Percentiles rank a stretch among this genome's conserved stretches.
Evolutionary conservation across 2,888 invertebrate species (phyloP).

Genomic region (Maniola hyperantus): DNA sequence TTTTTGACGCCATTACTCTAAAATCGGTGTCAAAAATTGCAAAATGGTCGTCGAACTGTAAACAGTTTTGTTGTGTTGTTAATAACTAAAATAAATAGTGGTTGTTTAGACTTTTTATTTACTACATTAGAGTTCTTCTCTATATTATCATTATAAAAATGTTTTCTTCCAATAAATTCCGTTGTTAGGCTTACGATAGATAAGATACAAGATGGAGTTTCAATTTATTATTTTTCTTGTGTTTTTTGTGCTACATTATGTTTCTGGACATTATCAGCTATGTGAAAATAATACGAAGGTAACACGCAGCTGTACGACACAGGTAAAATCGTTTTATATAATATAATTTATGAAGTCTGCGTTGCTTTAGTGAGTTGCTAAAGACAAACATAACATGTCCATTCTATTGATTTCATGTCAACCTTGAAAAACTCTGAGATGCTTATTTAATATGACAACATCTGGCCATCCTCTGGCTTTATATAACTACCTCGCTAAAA

Average conservation of each 20-base stretch:
- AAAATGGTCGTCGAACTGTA: conserved; percentile 32
- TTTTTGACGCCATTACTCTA: no score
- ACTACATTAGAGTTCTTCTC: conserved; percentile 21
- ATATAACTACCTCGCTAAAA: not conserved
- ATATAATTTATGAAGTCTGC: not conserved
- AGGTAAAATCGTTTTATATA: conserved; percentile 52
- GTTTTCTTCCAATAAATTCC: conserved; percentile 29
- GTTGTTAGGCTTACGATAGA: conserved; percentile 16
- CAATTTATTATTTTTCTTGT: conserved; percentile 50
- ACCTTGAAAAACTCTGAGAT: conserved; percentile 23
- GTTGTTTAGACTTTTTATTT: not conserved
- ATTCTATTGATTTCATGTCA: conserved; percentile 37
- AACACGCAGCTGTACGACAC: conserved; percentile 64
- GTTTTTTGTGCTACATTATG: conserved; percentile 54
- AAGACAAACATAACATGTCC: not conserved
- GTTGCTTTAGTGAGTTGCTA: not conserved
- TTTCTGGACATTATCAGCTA: conserved; percentile 54
- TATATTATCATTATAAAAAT: conserved; percentile 19
- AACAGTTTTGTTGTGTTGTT: conserved; percentile 40
- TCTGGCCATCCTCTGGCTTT: not conserved
- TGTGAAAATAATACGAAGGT: conserved; percentile 59
- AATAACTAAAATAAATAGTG: conserved; percentile 24
- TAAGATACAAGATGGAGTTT: conserved; percentile 48
- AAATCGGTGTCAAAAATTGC: conserved; percentile 15
- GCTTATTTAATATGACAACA: not conserved